These are phyloP conservation scores for Arctopsyche grandis DNA, from an alignment of 1,140 invertebrate genomes.

Conservation along the genomic window DNA sequence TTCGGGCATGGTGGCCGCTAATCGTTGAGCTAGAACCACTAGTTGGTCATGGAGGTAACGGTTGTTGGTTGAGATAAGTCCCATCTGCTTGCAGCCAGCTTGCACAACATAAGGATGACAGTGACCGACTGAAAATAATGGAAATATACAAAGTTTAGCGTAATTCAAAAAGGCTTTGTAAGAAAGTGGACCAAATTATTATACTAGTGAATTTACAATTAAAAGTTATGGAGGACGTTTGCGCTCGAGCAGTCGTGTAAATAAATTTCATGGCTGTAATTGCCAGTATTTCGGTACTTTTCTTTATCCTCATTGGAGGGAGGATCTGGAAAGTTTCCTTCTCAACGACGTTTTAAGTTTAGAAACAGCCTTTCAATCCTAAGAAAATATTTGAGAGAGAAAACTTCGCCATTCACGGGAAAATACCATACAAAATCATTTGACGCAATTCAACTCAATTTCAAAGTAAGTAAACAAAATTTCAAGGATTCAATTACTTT, in stretches of 20 bases:
- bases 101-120: constrained; percentile 94
- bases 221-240: neutral
- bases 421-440: too few species aligned
- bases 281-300: neutral
- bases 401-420: neutral
- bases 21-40: constrained; percentile 87
- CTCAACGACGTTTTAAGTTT: neutral
- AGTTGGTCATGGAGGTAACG: constrained; percentile 96
- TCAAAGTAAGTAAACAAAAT: neutral
- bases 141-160: constrained; percentile 34
- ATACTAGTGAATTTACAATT: neutral
- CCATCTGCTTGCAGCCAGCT: constrained; percentile 90
- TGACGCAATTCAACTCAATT: too few species aligned
- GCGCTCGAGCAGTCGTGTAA: neutral
- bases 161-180: neutral
- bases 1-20: constrained; percentile 84
- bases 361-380: neutral
- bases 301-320: too few species aligned
- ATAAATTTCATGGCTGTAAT: neutral
- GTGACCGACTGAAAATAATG: constrained; percentile 85
- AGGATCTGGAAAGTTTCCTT: neutral
- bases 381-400: neutral
- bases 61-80: constrained; percentile 90
- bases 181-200: neutral
- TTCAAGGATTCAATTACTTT: neutral